Conservation (phyloP, 2,113 vertebrate species). For the Muntiacus reevesi region DNA sequence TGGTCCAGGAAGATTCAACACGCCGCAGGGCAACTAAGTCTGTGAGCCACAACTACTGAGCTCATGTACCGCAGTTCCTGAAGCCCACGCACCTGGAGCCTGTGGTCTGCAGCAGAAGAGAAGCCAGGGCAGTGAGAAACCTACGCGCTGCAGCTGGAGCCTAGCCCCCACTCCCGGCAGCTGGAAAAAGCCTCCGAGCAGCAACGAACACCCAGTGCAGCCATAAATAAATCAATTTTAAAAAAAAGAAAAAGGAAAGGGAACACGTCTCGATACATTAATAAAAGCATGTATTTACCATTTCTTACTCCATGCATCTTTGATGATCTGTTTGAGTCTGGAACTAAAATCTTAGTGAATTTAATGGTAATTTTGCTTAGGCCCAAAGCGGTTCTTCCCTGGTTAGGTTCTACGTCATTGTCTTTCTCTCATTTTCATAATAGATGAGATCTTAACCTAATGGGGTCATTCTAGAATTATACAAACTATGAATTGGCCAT, state of each 20-base stretch:
- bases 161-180: not conserved
- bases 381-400: not conserved
- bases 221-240: not conserved
- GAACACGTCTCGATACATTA: not conserved
- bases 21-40: not conserved
- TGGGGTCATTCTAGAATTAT: not conserved
- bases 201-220: rapidly evolving
- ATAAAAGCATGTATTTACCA: not conserved
- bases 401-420: not conserved
- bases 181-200: not conserved
- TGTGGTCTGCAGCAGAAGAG: not conserved
- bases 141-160: rapidly evolving
- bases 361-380: not conserved
- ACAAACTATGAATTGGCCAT: not conserved
- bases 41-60: not conserved
- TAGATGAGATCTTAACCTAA: conserved; percentile 1
- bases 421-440: not conserved
- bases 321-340: not conserved
- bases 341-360: not conserved
- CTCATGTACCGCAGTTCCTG: not conserved
- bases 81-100: not conserved
- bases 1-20: not conserved
- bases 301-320: not conserved
- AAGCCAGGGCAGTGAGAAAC: not conserved
- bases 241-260: not conserved